Base-by-base conservation (phyloP, 2,113 vertebrate genomes). In the Festucalex cinctus region DNA sequence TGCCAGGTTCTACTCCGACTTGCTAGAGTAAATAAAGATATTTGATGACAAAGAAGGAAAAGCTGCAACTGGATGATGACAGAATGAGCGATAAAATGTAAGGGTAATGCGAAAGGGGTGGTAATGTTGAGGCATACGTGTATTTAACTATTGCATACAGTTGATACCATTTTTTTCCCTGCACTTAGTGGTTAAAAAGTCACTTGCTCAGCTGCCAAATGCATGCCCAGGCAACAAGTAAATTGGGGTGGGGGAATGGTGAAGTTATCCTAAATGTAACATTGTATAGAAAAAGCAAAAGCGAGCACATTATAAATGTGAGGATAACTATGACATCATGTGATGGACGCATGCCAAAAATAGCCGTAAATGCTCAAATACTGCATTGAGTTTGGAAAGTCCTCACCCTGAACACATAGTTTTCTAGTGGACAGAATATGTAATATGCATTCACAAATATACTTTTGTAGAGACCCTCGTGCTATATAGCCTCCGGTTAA, bases 1-100 rank as follows among this genome's bases (percentile, higher is more conserved):
- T 35, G 83, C 83, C 88, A 83, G 82, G 79, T 86, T 86, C 76
- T 78, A 83, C 78, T 82, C 79, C 74, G 77, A 82, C 82, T 71
- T 79, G 73, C 83, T 78, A 83, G 78, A 80, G 74, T 83, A 85
- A 84, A 85, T 81, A 79, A 75, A 83, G 71, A 73, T 61, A 65
- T 70, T 77, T 80, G 74, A 87, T 86, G 76, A 80, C 75, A 84
- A 79, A 77, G 68, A 36, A 71, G 36, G 41, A 77, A 66, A 56
- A 37, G 63, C 77, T 70, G 75, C 20, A 46, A 77, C 36, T 13
- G 63, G 32, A 72, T 46, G 74, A 75, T 20, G 17, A 39, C 20
- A 20, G 58, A 9, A 60, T 22, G 35, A 54, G 51, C 13, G 51
- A 14, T 12, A 54, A 54, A 54, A 54, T 54, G 51, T 26, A 24